These are phyloP conservation scores for Reinhardtius hippoglossoides DNA, from an alignment of 2,113 vertebrate species.

Conservation along the genomic window DNA sequence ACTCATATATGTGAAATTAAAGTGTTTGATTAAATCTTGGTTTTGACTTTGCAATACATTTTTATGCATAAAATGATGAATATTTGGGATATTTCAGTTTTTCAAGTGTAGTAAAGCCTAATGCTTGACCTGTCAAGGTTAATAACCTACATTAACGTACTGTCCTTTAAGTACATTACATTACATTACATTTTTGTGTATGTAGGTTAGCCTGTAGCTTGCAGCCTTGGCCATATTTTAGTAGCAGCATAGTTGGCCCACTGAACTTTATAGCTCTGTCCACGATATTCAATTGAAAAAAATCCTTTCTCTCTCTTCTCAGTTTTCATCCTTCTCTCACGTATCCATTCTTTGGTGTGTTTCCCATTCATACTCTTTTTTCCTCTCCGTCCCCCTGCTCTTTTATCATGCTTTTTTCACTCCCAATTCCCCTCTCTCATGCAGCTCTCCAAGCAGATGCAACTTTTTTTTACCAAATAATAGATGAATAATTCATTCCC, in stretches of 20 bases:
- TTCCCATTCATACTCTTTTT: conserved; percentile 13
- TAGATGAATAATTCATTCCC: conserved; percentile 80
- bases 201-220: too few species aligned
- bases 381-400: conserved; percentile 20
- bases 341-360: conserved; percentile 32
- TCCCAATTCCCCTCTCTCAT: conserved; percentile 31
- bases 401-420: conserved; percentile 20
- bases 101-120: background rate
- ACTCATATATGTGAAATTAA: too few species aligned
- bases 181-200: too few species aligned
- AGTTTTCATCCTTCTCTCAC: conserved; percentile 13
- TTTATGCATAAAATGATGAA: too few species aligned
- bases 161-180: too few species aligned
- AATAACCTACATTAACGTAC: too few species aligned
- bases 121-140: background rate
- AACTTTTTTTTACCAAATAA: conserved; percentile 67
- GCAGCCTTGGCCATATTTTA: too few species aligned
- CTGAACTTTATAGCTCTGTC: too few species aligned
- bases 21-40: too few species aligned
- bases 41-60: too few species aligned
- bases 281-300: conserved; percentile 6
- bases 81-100: background rate
- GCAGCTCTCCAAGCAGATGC: conserved; percentile 59
- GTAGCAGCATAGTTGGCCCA: too few species aligned
- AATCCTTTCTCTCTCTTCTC: conserved; percentile 3